Base-by-base conservation (phyloP, 2,888 invertebrate species). In the Lepidochrysops patricia region DNA sequence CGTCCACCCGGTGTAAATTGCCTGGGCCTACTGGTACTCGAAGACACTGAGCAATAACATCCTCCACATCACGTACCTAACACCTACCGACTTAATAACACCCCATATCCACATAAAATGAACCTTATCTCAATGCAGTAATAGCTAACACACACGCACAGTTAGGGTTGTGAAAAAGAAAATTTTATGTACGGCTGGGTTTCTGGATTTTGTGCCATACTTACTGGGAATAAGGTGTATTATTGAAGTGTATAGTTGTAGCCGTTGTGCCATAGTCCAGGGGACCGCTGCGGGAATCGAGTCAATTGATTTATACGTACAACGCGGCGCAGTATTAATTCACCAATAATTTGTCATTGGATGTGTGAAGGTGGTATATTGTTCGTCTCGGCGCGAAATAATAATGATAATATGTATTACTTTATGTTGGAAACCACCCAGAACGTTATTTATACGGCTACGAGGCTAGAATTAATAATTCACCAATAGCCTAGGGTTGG, bases 341-440 rank as follows among this genome's bases (percentile, higher is more conserved):
- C 84, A 78, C 75, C 75, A 70, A 80, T 79, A 79, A 84, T 85
- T 85, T 85, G 84, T 84, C 84, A 80, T 81, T 76, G 72, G 69
- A 82, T 74, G 82, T 81, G 83, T 81, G 84, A 84, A 83, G 84
- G 82, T 82, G 77, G 75, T 82, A 78, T 82, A 83, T 84, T 82
- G 83, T 82, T 73, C 69, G 72, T 69, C 69, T 68, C 73, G 75
- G 69, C 74, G 70, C 75, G 74, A 76, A 73, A 73, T 77, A 77
- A 78, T 81, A 75, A 70, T 67, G 67, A 68, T 66, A 66, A 67
- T 62, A 66, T 65, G 67, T 66, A 68, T 65, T 68, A 68, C 68
- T 70, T 70, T 68, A 71, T 69, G 66, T 65, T 66, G 61, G 29
- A 62, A 70, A 67, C 74, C 76, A 74, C 74, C 72, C 71, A 70